Evolutionary conservation across 2,888 invertebrate species (phyloP), one percentile per base, ranked within the genome.

Genomic region (Alentia gelatinosa): DNA sequence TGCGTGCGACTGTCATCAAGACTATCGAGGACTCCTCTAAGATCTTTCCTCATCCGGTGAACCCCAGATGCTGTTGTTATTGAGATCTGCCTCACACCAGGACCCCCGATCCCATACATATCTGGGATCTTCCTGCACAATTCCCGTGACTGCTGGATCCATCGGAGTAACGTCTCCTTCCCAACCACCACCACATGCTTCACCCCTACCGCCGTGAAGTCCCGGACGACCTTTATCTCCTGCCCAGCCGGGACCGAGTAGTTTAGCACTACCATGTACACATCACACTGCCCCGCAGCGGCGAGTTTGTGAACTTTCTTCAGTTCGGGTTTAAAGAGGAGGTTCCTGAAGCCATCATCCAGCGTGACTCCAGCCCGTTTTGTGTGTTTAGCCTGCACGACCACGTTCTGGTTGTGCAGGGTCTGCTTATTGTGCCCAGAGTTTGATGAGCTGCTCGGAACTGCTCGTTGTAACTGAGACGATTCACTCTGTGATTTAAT

Each of bases 351-450:
- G 4, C 35, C 37, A n/a, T 79, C 37, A n/a, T 79, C 79, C 3
- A 79, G 33, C 12, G 33, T 79, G 33, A 5, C 79, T 4, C 15
- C 33, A 33, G 19, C 12, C 5, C 35, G 7, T 33, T 79, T 79
- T 19, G 79, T 79, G 79, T 79, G 79, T 33, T 79, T 79, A 4
- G 79, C 79, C 79, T 79, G 79, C 33, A 79, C 15, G 19, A 79
- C 63, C n/a, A 63, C n/a, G n/a, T 63, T 63, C 63, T 63, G 63
- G 63, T 63, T n/a, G 63, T 63, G 63, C n/a, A 63, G 63, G 19
- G n/a, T 63, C 63, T 63, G 12, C 47, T 19, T 19, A n/a, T n/a
- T n/a, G n/a, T n/a, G n/a, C n/a, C n/a, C n/a, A 42, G 9, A 42
- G 47, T 15, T 15, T 12, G 47, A 42, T 7, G 47, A 42, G 47